Base-by-base conservation (phyloP, 2,888 invertebrate species). In the Drosophila algonquin region DNA sequence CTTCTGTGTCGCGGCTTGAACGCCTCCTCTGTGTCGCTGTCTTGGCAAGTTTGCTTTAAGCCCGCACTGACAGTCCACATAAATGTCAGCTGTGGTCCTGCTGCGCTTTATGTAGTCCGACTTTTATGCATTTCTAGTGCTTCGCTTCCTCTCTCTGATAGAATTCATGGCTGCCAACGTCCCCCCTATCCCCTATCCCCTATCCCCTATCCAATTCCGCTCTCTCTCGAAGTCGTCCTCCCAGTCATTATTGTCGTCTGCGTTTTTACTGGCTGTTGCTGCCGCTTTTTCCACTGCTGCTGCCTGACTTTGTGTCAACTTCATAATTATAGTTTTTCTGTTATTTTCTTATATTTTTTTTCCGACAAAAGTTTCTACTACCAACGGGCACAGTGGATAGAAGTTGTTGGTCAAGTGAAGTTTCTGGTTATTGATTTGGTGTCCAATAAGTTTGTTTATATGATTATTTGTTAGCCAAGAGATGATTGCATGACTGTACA, bases 251-350 rank as follows among this genome's bases (percentile, higher is more conserved):
- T 76, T 75, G 77, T 86, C 72, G 77, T 83, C 73, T 76, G 72
- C 77, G 68, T 76, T 80, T 82, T 82, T 77, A 73, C 75, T 72
- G 51, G 72, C 40, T 72, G 64, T 46, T 54, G 64, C 61, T 40
- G 18, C 35, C 18, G 30, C 56, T 60, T 61, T 60, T 58, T 48
- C 58, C 58, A 27, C 46, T 60, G 54, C 62, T 64, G 63, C 71
- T 73, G 61, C 77, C 85, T 72, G 83, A 87, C 88, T 87, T 79
- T 80, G 88, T 84, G 74, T 79, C 84, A 88, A 89, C 90, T 85
- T 81, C 80, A 76, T 87, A 87, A 90, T 89, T 88, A 90, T 81
- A 80, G 76, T 69, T 78, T 78, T 79, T 78, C 47, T 47, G 46
- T 61, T 40, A 57, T 67, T 58, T 63, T 52, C 50, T 63, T 60